Base-by-base conservation (phyloP, 2,797 vertebrate species). In the Alosa sapidissima region DNA sequence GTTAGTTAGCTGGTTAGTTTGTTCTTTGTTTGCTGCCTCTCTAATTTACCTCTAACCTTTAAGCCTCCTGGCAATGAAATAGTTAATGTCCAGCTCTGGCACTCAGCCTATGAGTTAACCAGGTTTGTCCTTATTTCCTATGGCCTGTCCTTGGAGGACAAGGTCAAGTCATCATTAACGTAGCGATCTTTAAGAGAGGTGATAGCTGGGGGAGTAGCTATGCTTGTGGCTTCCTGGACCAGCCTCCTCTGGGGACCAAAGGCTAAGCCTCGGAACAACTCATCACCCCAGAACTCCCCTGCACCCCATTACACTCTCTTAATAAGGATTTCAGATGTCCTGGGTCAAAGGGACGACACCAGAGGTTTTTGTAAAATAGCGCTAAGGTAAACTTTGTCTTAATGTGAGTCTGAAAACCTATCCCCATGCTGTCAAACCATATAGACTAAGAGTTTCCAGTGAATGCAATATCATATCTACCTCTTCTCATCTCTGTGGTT, bases 261-360 rank as follows among this genome's bases (percentile, higher is more conserved):
- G 86, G 87, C 86, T 89, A 88, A 90, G 81, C 47, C 88, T 89
- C 89, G 65, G 54, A 83, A 54, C 85, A 88, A 88, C 89, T 86
- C 85, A 60, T 81, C 82, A 82, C 85, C 86, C 84, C 52, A 7
- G 87, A 47, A 78, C 36, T 19, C 72, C 72, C 72, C 41, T 78
- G 16, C 41, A 47, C 72, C 41, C 72, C 41, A 78, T 47, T 81
- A 90, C 82, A 55, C 83, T 81, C 83, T 7, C 85, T 86, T 95
- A 93, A 95, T 95, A 93, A 93, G 94, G 91, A 93, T 94, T 94
- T 95, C 94, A 95, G 94, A 95, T 95, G 94, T 93, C 89, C 85
- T 28, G 36, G 81, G 92, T 86, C 86, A 81, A 58, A 82, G 28
- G 86, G 75, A 78, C 85, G 68, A 9, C 8, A 48, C 24, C 24